Base-by-base conservation (phyloP, 1,140 invertebrate genomes). In the Rhizoglyphus robini region DNA sequence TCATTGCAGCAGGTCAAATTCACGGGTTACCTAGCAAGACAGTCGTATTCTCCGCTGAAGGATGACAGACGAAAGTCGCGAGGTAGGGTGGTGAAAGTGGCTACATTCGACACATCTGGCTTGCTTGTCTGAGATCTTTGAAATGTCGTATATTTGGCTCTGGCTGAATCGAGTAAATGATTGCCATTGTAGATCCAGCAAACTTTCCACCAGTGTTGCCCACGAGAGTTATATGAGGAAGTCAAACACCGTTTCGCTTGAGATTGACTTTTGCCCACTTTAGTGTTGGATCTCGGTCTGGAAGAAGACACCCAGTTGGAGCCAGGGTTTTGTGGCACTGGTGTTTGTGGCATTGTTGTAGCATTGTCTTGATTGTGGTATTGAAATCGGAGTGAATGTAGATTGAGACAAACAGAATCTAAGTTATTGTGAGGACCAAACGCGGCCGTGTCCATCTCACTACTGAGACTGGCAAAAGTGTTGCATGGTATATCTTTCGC, bases 201-300 rank as follows among this genome's bases (percentile, higher is more conserved):
- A 13, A 64, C 63, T 57, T 64, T 64, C 63, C 63, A 64, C 63
- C 63, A 64, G 29, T 64, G 27, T 11, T 49, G 31, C 41, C 36
- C 8, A 11, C 18, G 36, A 41, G 8, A 8, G 18, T 41, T 41
- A 41, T 41, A 41, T 41, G 36, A 11, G 8, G 36, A 41, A 11
- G 36, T 41, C 18, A 41, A 8, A 18, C 8, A 11, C 18, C 36
- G 36, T 41, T 41, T 41, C 18, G 36, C 8, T 11, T 18, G 8
- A 41, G 36, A 41, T 41, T 41, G 36, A 41, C 18, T 8, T 11
- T 41, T 41, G 36, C 8, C 8, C n/a, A n/a, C n/a, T n/a, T n/a
- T n/a, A n/a, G n/a, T n/a, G n/a, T n/a, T n/a, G n/a, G n/a, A n/a
- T n/a, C n/a, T n/a, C n/a, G n/a, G n/a, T n/a, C n/a, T n/a, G n/a